phyloP scores from a whole-genome alignment of 2,888 invertebrate genomes.

The Encarsia formosa region DNA sequence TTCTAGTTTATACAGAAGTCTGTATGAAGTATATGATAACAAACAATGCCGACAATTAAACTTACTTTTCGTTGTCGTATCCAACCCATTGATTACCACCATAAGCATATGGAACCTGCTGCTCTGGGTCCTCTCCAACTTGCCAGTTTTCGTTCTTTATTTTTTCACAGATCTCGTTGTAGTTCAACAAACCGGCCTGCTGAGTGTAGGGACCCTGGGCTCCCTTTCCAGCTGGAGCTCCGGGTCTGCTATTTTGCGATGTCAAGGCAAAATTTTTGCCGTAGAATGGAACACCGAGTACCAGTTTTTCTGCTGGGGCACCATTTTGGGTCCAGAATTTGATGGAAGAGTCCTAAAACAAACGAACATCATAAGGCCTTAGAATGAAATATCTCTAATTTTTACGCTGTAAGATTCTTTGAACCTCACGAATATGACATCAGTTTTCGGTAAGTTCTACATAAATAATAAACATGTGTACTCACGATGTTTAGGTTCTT shows the following conservation, averaged over 20 bases:
- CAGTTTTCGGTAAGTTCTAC: too few species aligned
- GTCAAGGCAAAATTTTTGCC: conserved; percentile 64
- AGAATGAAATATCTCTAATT: too few species aligned
- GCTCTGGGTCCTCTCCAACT: conserved; percentile 46
- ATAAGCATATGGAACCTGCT: conserved; percentile 52
- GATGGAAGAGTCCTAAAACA: conserved; percentile 51
- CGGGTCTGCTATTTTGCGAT: conserved; percentile 50
- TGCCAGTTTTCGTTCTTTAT: conserved; percentile 39
- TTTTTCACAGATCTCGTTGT: conserved; percentile 59
- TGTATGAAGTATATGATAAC: too few species aligned
- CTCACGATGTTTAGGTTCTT: conserved; percentile 50
- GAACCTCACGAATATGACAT: too few species aligned
- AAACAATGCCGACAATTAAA: too few species aligned
- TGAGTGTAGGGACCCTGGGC: conserved; percentile 61
- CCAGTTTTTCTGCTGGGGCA: conserved; percentile 61
- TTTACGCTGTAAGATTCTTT: too few species aligned
- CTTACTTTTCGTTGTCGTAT: conserved; percentile 35
- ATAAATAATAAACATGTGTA: too few species aligned
- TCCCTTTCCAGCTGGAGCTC: conserved; percentile 52
- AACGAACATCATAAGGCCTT: too few species aligned
- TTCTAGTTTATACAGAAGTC: too few species aligned
- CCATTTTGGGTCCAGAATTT: conserved; percentile 57
- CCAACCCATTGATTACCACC: conserved; percentile 39
- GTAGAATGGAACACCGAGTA: conserved; percentile 68
- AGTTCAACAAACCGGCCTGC: conserved; percentile 64